Percentiles rank a stretch among this genome's conserved stretches.
Evolutionary conservation across 2,888 invertebrate species (phyloP).

Genomic region (Lasioglossum malachurum): DNA sequence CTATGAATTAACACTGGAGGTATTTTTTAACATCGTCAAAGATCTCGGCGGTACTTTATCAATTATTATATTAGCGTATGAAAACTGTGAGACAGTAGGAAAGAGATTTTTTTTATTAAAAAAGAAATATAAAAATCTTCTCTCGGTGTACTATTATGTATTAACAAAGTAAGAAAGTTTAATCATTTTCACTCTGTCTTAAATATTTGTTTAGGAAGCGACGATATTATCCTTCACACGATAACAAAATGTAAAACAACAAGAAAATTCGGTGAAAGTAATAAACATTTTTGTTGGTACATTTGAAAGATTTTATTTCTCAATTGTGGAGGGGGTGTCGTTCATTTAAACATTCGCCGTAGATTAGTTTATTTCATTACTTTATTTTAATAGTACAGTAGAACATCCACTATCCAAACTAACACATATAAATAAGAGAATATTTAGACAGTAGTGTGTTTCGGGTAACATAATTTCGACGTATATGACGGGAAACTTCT

Average conservation of each 20-base stretch:
- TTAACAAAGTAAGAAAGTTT: background rate
- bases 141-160: background rate
- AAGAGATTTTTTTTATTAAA: background rate
- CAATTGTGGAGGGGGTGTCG: background rate
- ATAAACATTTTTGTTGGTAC: background rate
- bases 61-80: background rate
- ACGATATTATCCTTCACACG: background rate
- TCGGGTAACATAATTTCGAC: constrained; percentile 5
- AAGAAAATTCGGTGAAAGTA: background rate
- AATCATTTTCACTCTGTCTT: background rate
- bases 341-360: background rate
- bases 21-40: too few species aligned
- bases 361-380: constrained; percentile 11
- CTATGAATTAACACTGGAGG: background rate
- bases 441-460: constrained; percentile 13
- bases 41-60: background rate
- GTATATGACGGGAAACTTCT: background rate
- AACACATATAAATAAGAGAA: constrained; percentile 15
- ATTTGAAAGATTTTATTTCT: background rate
- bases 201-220: background rate
- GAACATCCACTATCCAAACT: constrained; percentile 16
- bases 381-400: constrained; percentile 15
- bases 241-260: background rate
- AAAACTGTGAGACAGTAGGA: background rate
- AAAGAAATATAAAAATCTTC: background rate